Evolutionary conservation across 2,113 vertebrate species (phyloP), one percentile per base, ranked within the genome.

Genomic region (Helogale parvula): DNA sequence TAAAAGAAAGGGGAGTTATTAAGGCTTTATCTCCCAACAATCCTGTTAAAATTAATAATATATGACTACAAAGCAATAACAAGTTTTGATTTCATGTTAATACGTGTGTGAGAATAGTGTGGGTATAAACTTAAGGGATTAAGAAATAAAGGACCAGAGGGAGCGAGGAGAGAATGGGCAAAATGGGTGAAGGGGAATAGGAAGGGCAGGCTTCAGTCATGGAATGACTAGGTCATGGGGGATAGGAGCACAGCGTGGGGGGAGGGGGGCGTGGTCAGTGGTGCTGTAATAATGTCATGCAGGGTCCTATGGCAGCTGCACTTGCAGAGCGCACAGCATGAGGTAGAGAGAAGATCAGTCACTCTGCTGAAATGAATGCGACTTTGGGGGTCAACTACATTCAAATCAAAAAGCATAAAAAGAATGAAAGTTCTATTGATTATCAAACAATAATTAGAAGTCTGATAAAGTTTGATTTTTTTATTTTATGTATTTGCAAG

Each of bases 31-130:
- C 1, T 15, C 0, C 21, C 60, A 93, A 57, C 7, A 71, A 33
- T 91, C 38, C 14, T 88, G 21, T 85, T 76, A 77, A 93, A 81
- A 65, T 79, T 66, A 94, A 74, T 86, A 89, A 60, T 90, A 52
- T 79, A 57, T 80, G 33, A 71, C 31, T 92, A 76, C 11, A 84
- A 79, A 89, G 38, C 19, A 96, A 77, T 66, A 93, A 47, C 1
- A 82, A 66, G 68, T 33, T 86, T 81, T 60, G 35, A 41, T 84
- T 89, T 85, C 14, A 38, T 85, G 8, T 35, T 71, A 81, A 19
- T 33, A 57, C 1, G 60, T 81, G 29, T 93, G 1, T 66, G 72
- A 50, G 8, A 93, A 38, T 47, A 54, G 1, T 33, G 11, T 85
- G 19, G 19, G 33, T 45, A 1, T 52, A 91, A 77, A 86, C 79